These are phyloP conservation scores for Kryphioiulus occultus DNA, from an alignment of 2,888 invertebrate genomes.

Conservation along the genomic window DNA sequence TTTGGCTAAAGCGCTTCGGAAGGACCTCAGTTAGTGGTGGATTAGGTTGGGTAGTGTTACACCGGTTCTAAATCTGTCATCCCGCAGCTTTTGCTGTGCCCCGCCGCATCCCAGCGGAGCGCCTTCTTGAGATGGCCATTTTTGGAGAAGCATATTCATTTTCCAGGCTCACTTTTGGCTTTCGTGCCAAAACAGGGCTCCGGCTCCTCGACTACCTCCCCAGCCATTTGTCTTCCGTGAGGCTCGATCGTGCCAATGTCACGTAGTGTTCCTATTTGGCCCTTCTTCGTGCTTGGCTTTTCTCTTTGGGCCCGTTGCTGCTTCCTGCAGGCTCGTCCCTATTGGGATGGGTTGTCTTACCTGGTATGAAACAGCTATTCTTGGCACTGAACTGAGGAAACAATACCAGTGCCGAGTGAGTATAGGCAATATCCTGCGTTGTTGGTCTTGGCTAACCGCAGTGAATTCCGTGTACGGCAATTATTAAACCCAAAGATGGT, in stretches of 20 bases:
- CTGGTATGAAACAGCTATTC: background rate
- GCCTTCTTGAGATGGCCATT: background rate
- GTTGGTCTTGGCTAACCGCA: too few species aligned
- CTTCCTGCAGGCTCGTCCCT: background rate
- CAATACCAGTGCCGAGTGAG: too few species aligned
- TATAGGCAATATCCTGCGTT: too few species aligned
- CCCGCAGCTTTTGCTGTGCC: background rate
- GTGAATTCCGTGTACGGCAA: too few species aligned
- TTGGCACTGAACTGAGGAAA: too few species aligned
- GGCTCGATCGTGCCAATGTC: background rate
- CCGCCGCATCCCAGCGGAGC: background rate
- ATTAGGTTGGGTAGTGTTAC: background rate
- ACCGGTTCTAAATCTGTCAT: slow-evolving; percentile 5
- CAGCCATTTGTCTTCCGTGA: background rate
- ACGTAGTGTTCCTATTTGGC: background rate
- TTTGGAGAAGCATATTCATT: background rate
- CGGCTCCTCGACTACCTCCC: background rate
- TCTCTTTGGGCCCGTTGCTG: background rate
- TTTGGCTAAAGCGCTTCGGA: background rate
- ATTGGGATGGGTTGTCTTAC: background rate
- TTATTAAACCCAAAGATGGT: too few species aligned
- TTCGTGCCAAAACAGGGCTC: background rate
- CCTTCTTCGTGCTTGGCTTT: background rate
- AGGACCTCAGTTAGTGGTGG: background rate
- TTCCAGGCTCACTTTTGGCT: background rate